Evolutionary conservation across 2,888 invertebrate species (phyloP).

Genomic region (Diachrysia chrysitis): DNA sequence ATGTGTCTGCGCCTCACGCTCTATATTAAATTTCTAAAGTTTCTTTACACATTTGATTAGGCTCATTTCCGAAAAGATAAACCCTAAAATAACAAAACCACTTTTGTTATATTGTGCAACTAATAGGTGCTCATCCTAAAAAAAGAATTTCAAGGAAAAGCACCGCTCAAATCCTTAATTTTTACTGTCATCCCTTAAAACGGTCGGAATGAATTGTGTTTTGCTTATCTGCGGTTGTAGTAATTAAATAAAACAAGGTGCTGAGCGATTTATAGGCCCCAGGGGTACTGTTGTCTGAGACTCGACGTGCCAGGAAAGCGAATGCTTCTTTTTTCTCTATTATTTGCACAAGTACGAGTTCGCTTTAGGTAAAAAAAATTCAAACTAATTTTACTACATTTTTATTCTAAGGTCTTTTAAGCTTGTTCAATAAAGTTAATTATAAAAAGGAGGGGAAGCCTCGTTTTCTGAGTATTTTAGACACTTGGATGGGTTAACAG

Average conservation of each 20-base stretch:
- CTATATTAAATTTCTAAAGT: too few relatives aligned
- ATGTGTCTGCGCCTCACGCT: too few relatives aligned
- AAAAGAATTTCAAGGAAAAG: neutral
- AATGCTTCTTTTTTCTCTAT: constrained; percentile 39
- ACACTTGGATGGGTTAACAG: too few relatives aligned
- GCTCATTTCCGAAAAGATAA: neutral
- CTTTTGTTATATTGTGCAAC: neutral
- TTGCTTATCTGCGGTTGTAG: constrained; percentile 61
- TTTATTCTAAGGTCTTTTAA: too few relatives aligned
- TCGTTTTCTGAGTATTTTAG: too few relatives aligned
- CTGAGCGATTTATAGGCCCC: constrained; percentile 67
- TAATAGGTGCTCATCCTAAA: neutral
- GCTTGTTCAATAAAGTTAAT: too few relatives aligned
- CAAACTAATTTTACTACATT: neutral
- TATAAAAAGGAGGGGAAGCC: too few relatives aligned
- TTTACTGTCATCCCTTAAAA: constrained; percentile 41
- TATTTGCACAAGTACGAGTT: constrained; percentile 10
- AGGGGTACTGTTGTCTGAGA: constrained; percentile 47
- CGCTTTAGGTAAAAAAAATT: constrained; percentile 5
- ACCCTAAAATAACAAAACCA: neutral
- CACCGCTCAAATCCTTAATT: constrained; percentile 24
- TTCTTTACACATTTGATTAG: neutral
- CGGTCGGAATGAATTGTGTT: constrained; percentile 45
- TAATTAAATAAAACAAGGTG: constrained; percentile 80
- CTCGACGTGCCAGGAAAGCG: constrained; percentile 31